phyloP scores from a whole-genome alignment of 2,113 vertebrate genomes.

The Hyaena hyaena region DNA sequence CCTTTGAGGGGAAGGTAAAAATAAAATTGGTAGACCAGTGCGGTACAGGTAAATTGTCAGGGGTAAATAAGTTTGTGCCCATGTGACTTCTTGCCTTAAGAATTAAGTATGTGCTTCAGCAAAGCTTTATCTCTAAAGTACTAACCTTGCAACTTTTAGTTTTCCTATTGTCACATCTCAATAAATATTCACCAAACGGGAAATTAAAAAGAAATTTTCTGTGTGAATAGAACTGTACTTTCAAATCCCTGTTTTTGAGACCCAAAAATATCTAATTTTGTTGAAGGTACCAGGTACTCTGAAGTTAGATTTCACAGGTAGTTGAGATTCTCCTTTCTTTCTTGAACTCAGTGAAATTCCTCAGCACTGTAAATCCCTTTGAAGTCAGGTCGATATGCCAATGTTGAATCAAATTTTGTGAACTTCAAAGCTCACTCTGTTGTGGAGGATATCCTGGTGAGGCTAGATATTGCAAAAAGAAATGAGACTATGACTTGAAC shows the following conservation, averaged over 20 bases:
- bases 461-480: constrained; percentile 64
- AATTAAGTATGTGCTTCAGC: background rate
- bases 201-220: constrained; percentile 8
- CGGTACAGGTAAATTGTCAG: background rate
- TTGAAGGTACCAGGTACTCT: constrained; percentile 36
- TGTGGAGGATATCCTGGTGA: constrained; percentile 70
- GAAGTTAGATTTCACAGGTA: constrained; percentile 71
- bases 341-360: constrained; percentile 76
- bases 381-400: constrained; percentile 76
- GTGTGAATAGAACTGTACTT: background rate
- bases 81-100: background rate
- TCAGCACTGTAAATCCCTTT: constrained; percentile 68
- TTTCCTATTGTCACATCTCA: background rate
- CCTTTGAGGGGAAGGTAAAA: background rate
- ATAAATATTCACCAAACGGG: constrained; percentile 13
- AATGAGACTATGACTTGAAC: constrained; percentile 57
- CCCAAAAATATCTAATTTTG: constrained; percentile 29
- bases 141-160: background rate
- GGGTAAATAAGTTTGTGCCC: background rate
- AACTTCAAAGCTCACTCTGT: constrained; percentile 77
- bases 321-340: constrained; percentile 66
- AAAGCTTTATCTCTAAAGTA: background rate
- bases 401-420: constrained; percentile 77
- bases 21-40: background rate
- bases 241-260: constrained; percentile 21